phyloP scores from a whole-genome alignment of 2,113 vertebrate species.

The Cyprinodon tularosa region DNA sequence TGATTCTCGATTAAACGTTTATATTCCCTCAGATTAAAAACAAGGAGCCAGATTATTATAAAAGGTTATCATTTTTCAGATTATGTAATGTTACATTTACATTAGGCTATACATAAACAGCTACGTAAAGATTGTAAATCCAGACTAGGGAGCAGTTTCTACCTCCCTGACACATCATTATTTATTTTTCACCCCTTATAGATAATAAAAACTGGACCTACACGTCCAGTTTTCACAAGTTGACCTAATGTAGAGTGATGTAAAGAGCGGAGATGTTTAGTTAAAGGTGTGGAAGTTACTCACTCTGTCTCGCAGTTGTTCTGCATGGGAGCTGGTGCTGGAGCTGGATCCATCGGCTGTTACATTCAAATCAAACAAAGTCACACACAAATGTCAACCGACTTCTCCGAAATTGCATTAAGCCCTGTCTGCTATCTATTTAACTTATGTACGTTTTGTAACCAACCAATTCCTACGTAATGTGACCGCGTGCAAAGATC shows the following conservation, averaged over 20 bases:
- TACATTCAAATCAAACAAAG: neutral
- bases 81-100: neutral
- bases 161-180: neutral
- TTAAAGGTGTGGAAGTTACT: constrained; percentile 42
- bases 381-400: neutral
- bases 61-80: neutral
- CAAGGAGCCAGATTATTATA: too few species aligned
- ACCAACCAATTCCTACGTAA: constrained; percentile 49
- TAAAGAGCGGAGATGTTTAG: neutral
- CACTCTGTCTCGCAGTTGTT: constrained; percentile 77
- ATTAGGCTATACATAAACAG: neutral
- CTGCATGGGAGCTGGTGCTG: constrained; percentile 53
- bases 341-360: constrained; percentile 45
- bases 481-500: constrained; percentile 49
- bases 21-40: too few species aligned
- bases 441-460: constrained; percentile 70
- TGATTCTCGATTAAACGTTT: too few species aligned
- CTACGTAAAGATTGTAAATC: neutral
- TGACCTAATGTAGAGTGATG: neutral
- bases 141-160: neutral
- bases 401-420: neutral
- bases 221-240: neutral
- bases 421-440: neutral
- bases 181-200: neutral
- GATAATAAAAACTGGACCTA: neutral